Evolutionary conservation across 1,140 invertebrate genomes (phyloP), one percentile per base, ranked within the genome.

Genomic region (Arion vulgaris): DNA sequence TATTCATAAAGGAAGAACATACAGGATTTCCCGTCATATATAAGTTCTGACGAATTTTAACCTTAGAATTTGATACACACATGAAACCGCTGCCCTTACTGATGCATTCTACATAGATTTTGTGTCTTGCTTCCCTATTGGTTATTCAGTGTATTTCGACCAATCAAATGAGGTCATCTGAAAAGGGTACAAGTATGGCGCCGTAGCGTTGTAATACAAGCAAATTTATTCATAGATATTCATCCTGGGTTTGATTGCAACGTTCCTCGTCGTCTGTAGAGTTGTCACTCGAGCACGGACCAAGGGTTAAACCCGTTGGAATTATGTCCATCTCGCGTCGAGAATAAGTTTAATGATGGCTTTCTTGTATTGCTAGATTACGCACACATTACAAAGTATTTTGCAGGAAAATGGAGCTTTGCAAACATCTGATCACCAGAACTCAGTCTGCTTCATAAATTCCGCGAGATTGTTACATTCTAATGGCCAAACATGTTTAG

Each of bases 211-310:
- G 51, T 76, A 76, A 76, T 76, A 28, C 51, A 41, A 49, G 74
- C 45, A 75, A 75, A 75, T 75, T 75, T 75, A 75, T 75, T 75
- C 73, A 75, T 75, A 49, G 73, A 75, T 75, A 49, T 75, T 75
- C 49, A 75, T 75, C 73, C 73, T n/a, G 11, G n/a, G 11, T 28
- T 75, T 39, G 38, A 75, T 49, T 49, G 17, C 49, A n/a, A 23
- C 73, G 41, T 34, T 75, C 49, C 28, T 9, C 73, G 39, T 41
- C 19, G 38, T 49, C 32, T 75, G 73, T 11, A 49, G 41, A 49
- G 73, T 75, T 75, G 73, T 75, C 73, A 51, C 32, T 51, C 23
- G 32, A 7, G 13, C 1, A 9, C 28, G 39, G 32, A 26, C 73
- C 13, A 32, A 19, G 73, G 41, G 73, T n/a, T 75, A 75, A 75